Percentiles rank a stretch among this genome's conserved stretches.
Conservation (phyloP, 2,888 invertebrate species). For the Spodoptera littoralis region DNA sequence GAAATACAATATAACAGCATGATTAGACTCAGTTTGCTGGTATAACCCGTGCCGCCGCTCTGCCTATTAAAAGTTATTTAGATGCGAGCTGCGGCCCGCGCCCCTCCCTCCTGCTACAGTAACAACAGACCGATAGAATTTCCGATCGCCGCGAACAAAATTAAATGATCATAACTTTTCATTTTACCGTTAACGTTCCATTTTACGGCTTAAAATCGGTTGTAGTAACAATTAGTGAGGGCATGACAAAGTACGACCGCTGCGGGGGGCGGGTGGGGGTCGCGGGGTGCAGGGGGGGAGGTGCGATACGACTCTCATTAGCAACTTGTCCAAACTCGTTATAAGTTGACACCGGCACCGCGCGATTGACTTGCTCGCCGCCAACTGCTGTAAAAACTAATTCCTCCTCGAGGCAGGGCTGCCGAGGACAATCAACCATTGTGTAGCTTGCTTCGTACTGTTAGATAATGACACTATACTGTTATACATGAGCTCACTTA, state of each 20-base stretch:
- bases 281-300: neutral
- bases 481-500: too few relatives aligned
- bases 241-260: slow-evolving; percentile 40
- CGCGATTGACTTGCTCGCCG: slow-evolving; percentile 69
- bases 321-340: slow-evolving; percentile 85
- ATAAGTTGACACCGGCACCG: slow-evolving; percentile 71
- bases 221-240: slow-evolving; percentile 56
- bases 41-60: neutral
- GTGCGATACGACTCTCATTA: slow-evolving; percentile 77
- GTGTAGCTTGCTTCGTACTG: too few relatives aligned
- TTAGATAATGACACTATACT: too few relatives aligned
- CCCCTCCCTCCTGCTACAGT: slow-evolving; percentile 17
- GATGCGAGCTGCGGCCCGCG: neutral
- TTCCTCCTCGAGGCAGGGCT: slow-evolving; percentile 55
- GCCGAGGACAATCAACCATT: slow-evolving; percentile 1
- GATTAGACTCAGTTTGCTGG: too few relatives aligned
- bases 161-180: slow-evolving; percentile 56
- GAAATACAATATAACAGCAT: too few relatives aligned
- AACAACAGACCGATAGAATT: slow-evolving; percentile 35
- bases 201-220: slow-evolving; percentile 38
- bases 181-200: slow-evolving; percentile 45
- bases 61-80: slow-evolving; percentile 6
- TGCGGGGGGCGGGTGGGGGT: neutral
- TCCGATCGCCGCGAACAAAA: slow-evolving; percentile 50
- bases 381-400: slow-evolving; percentile 67